A percentile compares a stretch with the other conserved stretches of the same genome.
phyloP scores from a whole-genome alignment of 2,113 vertebrate species.

The Lepus timidus region DNA sequence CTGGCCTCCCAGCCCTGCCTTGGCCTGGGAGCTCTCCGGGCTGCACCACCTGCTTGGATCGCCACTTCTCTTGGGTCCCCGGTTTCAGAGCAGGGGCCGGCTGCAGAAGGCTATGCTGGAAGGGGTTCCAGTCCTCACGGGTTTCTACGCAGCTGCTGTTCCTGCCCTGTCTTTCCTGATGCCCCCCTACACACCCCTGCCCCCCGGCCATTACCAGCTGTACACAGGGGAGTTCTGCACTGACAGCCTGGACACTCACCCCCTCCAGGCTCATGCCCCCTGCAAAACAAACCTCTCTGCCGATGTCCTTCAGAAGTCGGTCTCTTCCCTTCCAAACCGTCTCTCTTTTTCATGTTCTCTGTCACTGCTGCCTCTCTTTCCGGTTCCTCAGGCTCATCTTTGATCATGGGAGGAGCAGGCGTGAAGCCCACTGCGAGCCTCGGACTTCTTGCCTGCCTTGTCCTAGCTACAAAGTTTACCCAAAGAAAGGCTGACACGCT shows the following conservation, averaged over 20 bases:
- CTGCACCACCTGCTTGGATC: not conserved
- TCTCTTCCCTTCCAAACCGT: not conserved
- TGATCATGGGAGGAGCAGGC: too few relatives aligned
- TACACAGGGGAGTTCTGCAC: not conserved
- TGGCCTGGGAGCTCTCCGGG: not conserved
- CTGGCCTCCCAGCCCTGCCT: not conserved
- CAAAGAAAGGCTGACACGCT: not conserved
- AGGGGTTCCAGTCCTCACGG: not conserved
- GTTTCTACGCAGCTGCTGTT: not conserved
- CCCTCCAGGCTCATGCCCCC: not conserved
- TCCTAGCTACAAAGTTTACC: not conserved
- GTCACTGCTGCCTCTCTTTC: not conserved
- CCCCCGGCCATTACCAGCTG: not conserved
- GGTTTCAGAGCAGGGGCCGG: not conserved
- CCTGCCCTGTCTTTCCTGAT: not conserved
- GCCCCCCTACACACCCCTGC: not conserved
- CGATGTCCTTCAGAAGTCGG: not conserved
- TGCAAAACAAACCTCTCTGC: not conserved
- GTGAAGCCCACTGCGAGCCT: not conserved
- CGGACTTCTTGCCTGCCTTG: not conserved
- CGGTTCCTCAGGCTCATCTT: not conserved
- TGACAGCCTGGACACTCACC: not conserved
- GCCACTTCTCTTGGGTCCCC: not conserved
- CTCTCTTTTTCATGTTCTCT: not conserved
- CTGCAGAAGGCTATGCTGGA: not conserved